These are phyloP conservation scores for Myopa tessellatipennis DNA, from an alignment of 2,888 invertebrate genomes.

Conservation along the genomic window DNA sequence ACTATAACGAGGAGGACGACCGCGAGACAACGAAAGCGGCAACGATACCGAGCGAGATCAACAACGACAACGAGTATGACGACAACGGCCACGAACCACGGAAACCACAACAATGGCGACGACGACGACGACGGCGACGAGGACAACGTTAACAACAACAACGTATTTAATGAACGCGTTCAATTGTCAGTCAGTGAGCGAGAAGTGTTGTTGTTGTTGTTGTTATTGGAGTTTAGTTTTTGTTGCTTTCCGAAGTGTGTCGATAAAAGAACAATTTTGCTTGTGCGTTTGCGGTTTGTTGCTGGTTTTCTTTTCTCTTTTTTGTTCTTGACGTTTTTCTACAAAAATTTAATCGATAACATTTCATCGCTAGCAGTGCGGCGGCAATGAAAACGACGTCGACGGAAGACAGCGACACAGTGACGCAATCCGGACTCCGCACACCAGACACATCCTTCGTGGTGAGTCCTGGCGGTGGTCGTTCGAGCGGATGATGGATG, in stretches of 20 bases:
- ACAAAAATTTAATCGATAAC: constrained; percentile 45
- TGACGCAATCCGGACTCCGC: background rate
- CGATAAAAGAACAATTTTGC: too few species aligned
- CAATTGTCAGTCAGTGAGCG: background rate
- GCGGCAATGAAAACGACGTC: background rate
- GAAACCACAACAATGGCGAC: background rate
- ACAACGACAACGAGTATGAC: background rate
- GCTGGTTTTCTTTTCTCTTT: constrained; percentile 12
- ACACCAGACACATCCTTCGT: background rate
- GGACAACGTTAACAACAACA: background rate
- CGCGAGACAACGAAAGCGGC: background rate
- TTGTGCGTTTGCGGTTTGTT: constrained; percentile 31
- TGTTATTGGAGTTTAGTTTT: constrained; percentile 31
- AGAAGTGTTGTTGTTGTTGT: background rate
- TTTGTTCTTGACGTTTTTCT: constrained; percentile 27
- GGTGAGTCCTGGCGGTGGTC: background rate
- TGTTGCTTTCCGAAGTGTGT: background rate
- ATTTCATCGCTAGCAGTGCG: constrained; percentile 48
- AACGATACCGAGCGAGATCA: background rate
- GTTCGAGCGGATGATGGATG: background rate
- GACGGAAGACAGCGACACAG: background rate
- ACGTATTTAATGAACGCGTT: background rate
- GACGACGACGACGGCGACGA: background rate
- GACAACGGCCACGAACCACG: background rate
- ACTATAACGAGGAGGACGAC: background rate